Conservation (phyloP, 30 jellyfish, hydroid and myxozoan species). For the Chironex yamaguchii region DNA sequence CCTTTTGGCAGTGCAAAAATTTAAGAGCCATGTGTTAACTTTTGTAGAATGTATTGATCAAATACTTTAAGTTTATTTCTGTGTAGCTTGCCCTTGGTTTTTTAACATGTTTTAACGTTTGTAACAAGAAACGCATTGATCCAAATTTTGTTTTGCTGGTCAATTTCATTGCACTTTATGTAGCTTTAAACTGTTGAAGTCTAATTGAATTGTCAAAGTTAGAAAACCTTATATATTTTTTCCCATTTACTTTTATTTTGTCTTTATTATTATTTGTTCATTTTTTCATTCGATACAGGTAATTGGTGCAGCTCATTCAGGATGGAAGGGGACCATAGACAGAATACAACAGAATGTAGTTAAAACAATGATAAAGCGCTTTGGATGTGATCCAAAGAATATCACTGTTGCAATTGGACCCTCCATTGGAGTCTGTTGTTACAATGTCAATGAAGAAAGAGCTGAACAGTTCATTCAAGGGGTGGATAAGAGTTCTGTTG, state of each 20-base stretch:
- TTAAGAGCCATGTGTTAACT: too few relatives aligned
- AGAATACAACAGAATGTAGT: conserved; percentile 62
- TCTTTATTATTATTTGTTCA: not conserved
- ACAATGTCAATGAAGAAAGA: conserved; percentile 33
- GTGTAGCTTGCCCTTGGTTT: too few relatives aligned
- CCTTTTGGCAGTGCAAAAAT: too few relatives aligned
- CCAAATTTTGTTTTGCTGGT: too few relatives aligned
- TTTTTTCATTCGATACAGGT: conserved; percentile 15
- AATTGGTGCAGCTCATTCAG: conserved; percentile 84
- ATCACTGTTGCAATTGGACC: conserved; percentile 72
- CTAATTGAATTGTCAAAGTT: too few relatives aligned
- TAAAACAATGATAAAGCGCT: conserved; percentile 44
- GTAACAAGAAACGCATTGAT: too few relatives aligned
- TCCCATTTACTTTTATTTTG: not conserved
- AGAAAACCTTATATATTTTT: too few relatives aligned
- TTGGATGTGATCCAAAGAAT: conserved; percentile 27
- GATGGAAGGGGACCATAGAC: conserved; percentile 80
- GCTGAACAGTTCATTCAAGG: conserved; percentile 27
- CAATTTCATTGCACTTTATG: too few relatives aligned
- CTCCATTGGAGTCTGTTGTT: conserved; percentile 66
- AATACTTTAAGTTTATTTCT: too few relatives aligned
- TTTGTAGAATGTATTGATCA: too few relatives aligned
- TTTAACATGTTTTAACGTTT: too few relatives aligned
- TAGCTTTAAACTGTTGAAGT: too few relatives aligned
- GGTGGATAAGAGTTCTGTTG: conserved; percentile 19